Evolutionary conservation across 2,888 invertebrate species (phyloP).

Genomic region (Schizaphis graminum): DNA sequence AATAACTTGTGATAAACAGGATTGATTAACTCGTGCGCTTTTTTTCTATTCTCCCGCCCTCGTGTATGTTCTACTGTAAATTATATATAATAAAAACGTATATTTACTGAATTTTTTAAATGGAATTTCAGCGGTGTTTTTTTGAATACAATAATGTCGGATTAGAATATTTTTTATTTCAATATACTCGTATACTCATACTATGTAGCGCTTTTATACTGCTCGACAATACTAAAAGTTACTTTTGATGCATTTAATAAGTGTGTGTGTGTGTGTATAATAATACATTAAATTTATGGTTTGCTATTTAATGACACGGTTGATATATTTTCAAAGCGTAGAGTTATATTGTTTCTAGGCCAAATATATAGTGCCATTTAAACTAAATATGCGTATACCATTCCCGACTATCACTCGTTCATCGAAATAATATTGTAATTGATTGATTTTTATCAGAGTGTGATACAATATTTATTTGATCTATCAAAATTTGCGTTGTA

Average conservation of each 20-base stretch:
- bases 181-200: neutral
- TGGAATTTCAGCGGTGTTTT: neutral
- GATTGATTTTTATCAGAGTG: neutral
- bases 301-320: neutral
- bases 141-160: neutral
- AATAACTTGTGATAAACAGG: slow-evolving; percentile 42
- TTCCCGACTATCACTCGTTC: neutral
- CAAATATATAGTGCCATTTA: neutral
- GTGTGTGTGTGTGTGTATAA: neutral
- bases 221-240: neutral
- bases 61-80: neutral
- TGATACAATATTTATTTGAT: neutral
- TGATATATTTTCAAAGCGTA: neutral
- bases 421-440: neutral
- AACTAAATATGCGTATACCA: neutral
- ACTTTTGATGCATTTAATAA: slow-evolving; percentile 9
- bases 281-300: neutral
- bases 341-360: neutral
- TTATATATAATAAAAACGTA: neutral
- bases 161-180: neutral
- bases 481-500: neutral
- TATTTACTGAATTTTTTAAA: neutral
- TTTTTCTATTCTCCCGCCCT: neutral
- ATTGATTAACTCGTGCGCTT: slow-evolving; percentile 18
- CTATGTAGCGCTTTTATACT: neutral